Base-by-base conservation (phyloP, 2,888 invertebrate species). In the Eristalis arbustorum region DNA sequence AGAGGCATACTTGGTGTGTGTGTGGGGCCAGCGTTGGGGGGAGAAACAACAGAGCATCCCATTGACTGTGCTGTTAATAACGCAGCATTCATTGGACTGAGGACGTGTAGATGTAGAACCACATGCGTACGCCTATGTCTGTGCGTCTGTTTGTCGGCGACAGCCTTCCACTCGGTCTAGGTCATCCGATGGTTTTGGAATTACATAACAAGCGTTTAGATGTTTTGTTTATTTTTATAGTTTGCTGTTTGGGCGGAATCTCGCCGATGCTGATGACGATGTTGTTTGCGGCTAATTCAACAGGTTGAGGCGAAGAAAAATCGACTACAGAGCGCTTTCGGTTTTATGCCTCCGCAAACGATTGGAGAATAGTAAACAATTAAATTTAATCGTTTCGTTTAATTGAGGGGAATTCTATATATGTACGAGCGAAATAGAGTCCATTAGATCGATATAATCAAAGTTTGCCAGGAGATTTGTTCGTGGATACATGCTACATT, bases 161-260 rank as follows among this genome's bases (percentile, higher is more conserved):
- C 34, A 66, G 59, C 22, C 63, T 63, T 72, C 31, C 34, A 75
- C 59, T 61, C 72, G 73, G 73, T 83, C 78, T 78, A 78, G 78
- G 78, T 78, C 78, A 78, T 61, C 34, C 61, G 64, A 3, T 68
- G 14, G 77, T 42, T 77, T 40, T 71, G 57, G 23, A 25, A 40
- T 78, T 73, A 64, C 57, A 42, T 64, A 78, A 73, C 42, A 40
- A n/a, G 49, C 14, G 34, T 76, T 34, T 56, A 25, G 49, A 62
- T 68, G 5, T 57, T 83, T 68, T 74, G 63, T 73, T 67, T 78
- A 74, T 59, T 78, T 78, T 69, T 42, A 66, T 59, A 23, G 34
- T 42, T 28, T 18, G 42, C 42, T 72, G 64, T 66, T 66, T 72
- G 66, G 66, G 13, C 66, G 71, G 31, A 42, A 64, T 34, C 23